Base-by-base conservation (phyloP, 2,113 vertebrate genomes). In the Sylvicapra grimmia region DNA sequence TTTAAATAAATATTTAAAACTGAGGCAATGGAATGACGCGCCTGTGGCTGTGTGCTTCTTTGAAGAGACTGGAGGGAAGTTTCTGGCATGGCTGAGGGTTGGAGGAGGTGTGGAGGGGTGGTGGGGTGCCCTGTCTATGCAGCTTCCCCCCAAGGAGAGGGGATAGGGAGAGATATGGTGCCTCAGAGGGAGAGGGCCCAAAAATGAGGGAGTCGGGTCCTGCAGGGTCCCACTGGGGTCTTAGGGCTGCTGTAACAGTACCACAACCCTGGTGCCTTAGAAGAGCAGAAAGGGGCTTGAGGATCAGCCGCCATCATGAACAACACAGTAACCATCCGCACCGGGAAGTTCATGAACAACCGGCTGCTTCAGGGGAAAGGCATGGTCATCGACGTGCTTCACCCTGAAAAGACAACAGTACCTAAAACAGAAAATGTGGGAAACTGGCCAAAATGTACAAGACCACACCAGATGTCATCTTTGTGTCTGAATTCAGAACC, bases 1-100 rank as follows among this genome's bases (percentile, higher is more conserved):
- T 97, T 98, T 97, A 98, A 99, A 99, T 99, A 99, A 99, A 99
- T 98, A 98, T 98, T 99, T 99, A 99, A 99, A 99, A 98, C 97
- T 98, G 98, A 99, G 97, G 98, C 99, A 99, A 99, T 86, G 87
- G 98, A 98, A 98, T 1, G 23, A 84, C 9, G 8, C n/a, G 93
- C 65, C 12, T 75, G 27, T 87, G 89, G 77, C 27, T 1, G 79
- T 86, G 94, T 95, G 4, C 83, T 98, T 82, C 94, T 93, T 97
- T 7, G 13, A 25, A 33, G n/a, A 53, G 49, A 44, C 54, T 0
- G 0, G 33, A 31, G 31, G 80, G 33, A 29, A 10, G 33, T 15
- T 79, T 72, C 54, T 29, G 47, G 65, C 7, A 2, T 5, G 14
- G 14, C 33, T 10, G n/a, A 44, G 25, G 6, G 8, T 1, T 4